These are phyloP conservation scores for Tyrannus savana DNA, from an alignment of 2,113 vertebrate genomes.

Conservation along the genomic window DNA sequence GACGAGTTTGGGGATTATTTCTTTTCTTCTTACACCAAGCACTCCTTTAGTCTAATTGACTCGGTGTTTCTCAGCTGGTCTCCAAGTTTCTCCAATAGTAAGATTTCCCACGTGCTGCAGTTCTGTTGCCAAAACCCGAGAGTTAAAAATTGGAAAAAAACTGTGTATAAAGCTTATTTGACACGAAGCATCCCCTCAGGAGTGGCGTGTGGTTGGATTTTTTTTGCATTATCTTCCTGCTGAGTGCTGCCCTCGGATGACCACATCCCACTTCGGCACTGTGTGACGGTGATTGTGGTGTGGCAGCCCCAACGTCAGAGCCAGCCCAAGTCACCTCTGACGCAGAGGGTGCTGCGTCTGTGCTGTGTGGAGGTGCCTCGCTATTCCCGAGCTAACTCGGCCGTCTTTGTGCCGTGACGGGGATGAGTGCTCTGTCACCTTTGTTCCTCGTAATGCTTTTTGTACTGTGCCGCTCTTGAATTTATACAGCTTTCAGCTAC, in stretches of 20 bases:
- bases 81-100: neutral
- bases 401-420: neutral
- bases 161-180: fast-evolving
- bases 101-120: neutral
- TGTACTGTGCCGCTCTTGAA: neutral
- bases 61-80: neutral
- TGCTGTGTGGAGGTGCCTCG: neutral
- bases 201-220: fast-evolving
- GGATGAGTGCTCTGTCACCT: neutral
- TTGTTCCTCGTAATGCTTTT: fast-evolving
- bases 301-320: neutral
- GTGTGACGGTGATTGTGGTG: neutral
- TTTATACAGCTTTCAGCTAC: neutral
- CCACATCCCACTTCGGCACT: fast-evolving
- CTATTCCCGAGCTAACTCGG: neutral
- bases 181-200: neutral
- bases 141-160: fast-evolving
- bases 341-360: neutral
- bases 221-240: fast-evolving
- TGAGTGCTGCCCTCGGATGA: neutral
- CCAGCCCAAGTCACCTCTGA: fast-evolving
- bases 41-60: neutral
- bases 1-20: neutral
- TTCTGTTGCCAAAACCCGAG: neutral
- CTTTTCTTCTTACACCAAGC: neutral